Evolutionary conservation across 2,113 vertebrate species (phyloP).

Genomic region (Hypanus sabinus): DNA sequence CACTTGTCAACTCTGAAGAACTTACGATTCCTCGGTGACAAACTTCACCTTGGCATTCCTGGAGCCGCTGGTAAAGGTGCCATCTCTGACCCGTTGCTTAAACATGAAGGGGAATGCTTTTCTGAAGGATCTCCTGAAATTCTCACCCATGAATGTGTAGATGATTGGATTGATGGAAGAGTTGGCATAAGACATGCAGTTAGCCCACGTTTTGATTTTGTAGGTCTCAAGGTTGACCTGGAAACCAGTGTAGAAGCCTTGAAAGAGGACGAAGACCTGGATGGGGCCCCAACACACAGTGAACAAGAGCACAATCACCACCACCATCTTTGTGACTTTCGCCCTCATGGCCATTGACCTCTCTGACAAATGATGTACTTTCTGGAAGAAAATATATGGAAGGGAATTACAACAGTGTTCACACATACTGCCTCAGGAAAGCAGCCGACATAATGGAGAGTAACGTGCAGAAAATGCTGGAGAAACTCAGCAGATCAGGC

Average conservation of each 20-base stretch:
- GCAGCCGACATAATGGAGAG: no score
- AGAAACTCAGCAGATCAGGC: no score
- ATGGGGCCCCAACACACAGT: slow-evolving; percentile 78
- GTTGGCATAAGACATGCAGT: slow-evolving; percentile 74
- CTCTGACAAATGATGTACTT: slow-evolving; percentile 73
- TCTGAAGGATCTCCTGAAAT: slow-evolving; percentile 63
- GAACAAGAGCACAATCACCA: slow-evolving; percentile 73
- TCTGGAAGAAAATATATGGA: slow-evolving; percentile 30
- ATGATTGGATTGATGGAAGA: slow-evolving; percentile 71
- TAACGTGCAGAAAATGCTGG: no score
- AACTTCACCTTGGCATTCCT: slow-evolving; percentile 35
- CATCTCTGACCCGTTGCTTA: slow-evolving; percentile 27
- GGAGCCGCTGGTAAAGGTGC: neutral
- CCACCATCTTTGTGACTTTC: slow-evolving; percentile 76
- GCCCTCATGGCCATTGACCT: slow-evolving; percentile 65
- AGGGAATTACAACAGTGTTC: neutral
- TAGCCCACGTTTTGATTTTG: slow-evolving; percentile 73
- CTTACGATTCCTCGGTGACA: slow-evolving; percentile 27
- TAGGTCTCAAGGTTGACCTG: slow-evolving; percentile 60
- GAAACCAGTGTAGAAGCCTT: slow-evolving; percentile 64
- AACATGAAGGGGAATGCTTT: slow-evolving; percentile 35
- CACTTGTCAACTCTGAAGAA: neutral
- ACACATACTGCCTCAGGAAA: no score
- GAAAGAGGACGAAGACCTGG: slow-evolving; percentile 70
- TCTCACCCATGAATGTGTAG: slow-evolving; percentile 70